Percentiles rank a stretch among this genome's conserved stretches.
phyloP scores from a whole-genome alignment of 2,797 vertebrate species.

The Catamblyrhynchus diadema region DNA sequence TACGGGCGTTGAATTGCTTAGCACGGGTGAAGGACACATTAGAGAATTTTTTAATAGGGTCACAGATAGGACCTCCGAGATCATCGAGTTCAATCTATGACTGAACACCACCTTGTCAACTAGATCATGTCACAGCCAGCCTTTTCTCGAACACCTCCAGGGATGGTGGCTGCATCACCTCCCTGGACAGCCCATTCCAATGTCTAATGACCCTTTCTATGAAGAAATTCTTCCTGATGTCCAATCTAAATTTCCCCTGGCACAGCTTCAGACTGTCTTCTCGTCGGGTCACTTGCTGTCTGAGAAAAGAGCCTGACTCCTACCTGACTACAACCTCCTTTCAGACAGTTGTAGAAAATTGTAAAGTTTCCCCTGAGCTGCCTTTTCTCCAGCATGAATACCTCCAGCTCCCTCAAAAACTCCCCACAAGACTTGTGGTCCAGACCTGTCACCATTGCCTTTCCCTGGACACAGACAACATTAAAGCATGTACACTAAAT shows the following conservation, averaged over 20 bases:
- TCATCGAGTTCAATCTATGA: neutral
- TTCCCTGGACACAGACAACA: neutral
- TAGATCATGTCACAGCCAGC: neutral
- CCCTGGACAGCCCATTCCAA: neutral
- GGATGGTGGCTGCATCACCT: neutral
- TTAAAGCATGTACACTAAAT: rapidly evolving
- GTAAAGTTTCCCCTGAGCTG: neutral
- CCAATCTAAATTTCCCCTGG: neutral
- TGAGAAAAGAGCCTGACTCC: neutral
- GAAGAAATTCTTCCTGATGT: neutral
- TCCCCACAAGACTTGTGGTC: neutral
- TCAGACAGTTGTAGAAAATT: neutral
- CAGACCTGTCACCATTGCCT: neutral
- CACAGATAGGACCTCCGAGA: neutral
- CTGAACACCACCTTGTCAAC: neutral
- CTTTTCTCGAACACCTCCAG: neutral
- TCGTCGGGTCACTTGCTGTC: neutral
- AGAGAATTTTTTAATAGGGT: neutral
- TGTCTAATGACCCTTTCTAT: neutral
- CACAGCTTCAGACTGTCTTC: neutral
- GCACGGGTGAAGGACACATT: rapidly evolving
- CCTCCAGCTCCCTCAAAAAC: neutral
- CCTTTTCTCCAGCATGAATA: neutral
- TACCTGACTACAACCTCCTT: neutral
- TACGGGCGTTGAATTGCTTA: rapidly evolving